Evolutionary conservation across 2,113 vertebrate species (phyloP), one percentile per base, ranked within the genome.

Genomic region (Cervus canadensis): DNA sequence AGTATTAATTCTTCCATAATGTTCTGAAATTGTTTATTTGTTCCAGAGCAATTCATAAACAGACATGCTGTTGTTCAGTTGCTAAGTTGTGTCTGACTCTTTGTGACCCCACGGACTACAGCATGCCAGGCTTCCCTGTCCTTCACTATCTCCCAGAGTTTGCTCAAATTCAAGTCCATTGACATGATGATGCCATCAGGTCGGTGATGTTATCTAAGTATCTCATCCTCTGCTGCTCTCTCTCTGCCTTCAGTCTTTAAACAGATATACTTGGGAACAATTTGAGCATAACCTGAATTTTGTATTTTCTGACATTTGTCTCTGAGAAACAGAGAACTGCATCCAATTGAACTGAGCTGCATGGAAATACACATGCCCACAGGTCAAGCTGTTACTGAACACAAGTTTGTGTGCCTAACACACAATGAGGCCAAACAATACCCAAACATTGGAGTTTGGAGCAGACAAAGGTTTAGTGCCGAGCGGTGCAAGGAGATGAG

Each of bases 301-400:
- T 81, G 25, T 26, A 23, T 87, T 95, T 89, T 12, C 17, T 54
- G 62, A 62, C 79, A 26, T 78, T 89, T 62, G 50, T 92, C 78
- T 59, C 7, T 0, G 4, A 87, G 79, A 98, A 97, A 48, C 33
- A 94, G n/a, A 43, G 57, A 76, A 12, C 3, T 54, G 10, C 10
- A 4, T 15, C 28, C 78, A 48, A 62, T 10, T 74, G 57, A 96
- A 74, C 19, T 6, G 71, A 76, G 19, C 26, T n/a, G 25, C 14
- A 0, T 13, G 30, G n/a, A 16, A 26, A 71, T 8, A 10, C 25
- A 2, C 7, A 43, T 8, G 3, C 3, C 4, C 19, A 67, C 19
- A 11, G 25, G 45, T 67, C 59, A 16, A 16, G 52, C n/a, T 83
- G 30, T 82, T 23, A 36, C 19, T 13, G 45, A 54, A 54, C 33